A percentile compares a stretch with the other conserved stretches of the same genome.
Evolutionary conservation across 2,113 vertebrate species (phyloP).

Genomic region (Phrynocephalus versicolor): DNA sequence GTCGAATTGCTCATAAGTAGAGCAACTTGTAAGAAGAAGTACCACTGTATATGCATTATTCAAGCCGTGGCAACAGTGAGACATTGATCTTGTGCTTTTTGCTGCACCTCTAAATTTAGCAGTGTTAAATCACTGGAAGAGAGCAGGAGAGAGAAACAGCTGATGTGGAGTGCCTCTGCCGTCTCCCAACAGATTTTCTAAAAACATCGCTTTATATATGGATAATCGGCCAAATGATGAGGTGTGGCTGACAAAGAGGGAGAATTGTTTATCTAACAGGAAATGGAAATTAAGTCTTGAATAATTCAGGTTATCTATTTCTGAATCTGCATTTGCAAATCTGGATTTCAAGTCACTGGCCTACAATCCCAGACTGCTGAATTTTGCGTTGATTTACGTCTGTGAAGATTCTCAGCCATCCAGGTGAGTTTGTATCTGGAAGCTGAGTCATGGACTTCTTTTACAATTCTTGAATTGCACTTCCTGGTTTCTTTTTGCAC

Average conservation of each 20-base stretch:
- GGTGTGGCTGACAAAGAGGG: neutral
- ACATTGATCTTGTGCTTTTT: neutral
- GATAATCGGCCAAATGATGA: neutral
- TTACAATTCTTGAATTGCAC: neutral
- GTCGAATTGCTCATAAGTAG: too few relatives aligned
- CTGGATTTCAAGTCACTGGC: neutral
- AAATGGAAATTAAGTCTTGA: neutral
- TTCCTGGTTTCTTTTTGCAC: neutral
- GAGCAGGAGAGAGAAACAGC: neutral
- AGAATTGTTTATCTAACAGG: neutral
- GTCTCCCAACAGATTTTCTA: neutral
- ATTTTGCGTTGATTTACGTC: neutral
- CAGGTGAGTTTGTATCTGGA: too few relatives aligned
- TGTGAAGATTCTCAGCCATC: too few relatives aligned
- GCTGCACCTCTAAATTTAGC: slow-evolving; percentile 15
- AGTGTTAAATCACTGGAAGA: neutral
- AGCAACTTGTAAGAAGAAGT: too few relatives aligned
- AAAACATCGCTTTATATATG: neutral
- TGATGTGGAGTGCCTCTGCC: neutral
- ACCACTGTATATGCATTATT: too few relatives aligned
- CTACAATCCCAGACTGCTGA: neutral
- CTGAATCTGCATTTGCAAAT: neutral
- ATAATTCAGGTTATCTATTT: neutral
- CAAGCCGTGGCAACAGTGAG: neutral
- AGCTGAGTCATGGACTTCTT: too few relatives aligned